Conservation (phyloP, 2,113 vertebrate genomes). For the Gymnobelideus leadbeateri region DNA sequence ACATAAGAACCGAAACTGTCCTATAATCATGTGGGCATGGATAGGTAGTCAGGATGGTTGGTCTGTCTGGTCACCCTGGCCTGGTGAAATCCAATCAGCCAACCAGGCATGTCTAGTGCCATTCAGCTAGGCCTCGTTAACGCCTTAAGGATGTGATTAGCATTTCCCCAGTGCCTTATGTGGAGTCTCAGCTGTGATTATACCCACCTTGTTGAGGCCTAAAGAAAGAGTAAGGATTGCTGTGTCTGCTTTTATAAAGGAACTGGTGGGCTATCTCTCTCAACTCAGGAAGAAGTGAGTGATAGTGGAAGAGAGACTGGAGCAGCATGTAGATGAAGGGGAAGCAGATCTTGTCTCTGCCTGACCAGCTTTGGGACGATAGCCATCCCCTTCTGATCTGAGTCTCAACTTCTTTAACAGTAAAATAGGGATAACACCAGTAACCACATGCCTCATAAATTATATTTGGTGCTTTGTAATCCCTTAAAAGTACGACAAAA, state of each 20-base stretch:
- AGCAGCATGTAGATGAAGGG: background rate
- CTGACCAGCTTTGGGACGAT: background rate
- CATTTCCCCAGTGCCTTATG: conserved; percentile 48
- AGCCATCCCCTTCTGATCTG: background rate
- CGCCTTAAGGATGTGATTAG: conserved; percentile 74
- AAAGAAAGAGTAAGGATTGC: background rate
- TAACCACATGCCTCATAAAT: background rate
- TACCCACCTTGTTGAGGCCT: background rate
- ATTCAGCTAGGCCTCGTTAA: conserved; percentile 78
- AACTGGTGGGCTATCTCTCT: background rate
- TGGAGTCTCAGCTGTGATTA: background rate
- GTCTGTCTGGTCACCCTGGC: conserved; percentile 63
- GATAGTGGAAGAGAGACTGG: background rate
- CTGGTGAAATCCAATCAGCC: conserved; percentile 71
- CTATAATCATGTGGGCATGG: conserved; percentile 77
- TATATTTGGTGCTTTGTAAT: background rate
- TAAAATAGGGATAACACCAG: background rate
- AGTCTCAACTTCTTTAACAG: background rate
- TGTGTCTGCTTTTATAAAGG: background rate
- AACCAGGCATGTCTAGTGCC: conserved; percentile 59
- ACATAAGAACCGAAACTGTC: conserved; percentile 76
- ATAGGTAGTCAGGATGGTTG: conserved; percentile 40
- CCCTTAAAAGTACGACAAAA: background rate
- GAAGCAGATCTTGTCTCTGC: background rate
- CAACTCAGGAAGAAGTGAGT: background rate